These are phyloP conservation scores for Drosophila mauritiana DNA, from an alignment of 1,140 invertebrate species.

Conservation along the genomic window DNA sequence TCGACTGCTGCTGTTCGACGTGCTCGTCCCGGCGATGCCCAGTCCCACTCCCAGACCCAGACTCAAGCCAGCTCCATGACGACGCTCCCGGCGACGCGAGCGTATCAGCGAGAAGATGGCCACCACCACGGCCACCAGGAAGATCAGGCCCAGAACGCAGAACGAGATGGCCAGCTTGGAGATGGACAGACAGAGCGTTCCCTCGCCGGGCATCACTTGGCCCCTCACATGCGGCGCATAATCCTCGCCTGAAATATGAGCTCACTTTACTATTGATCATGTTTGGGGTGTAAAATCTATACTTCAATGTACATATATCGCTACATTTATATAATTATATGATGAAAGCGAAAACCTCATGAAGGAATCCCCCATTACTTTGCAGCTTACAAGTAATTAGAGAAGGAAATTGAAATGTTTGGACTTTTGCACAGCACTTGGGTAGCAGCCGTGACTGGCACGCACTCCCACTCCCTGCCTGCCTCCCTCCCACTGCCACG, in stretches of 20 bases:
- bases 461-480: background rate
- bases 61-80: conserved; percentile 33
- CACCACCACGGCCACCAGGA: conserved; percentile 88
- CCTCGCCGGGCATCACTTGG: conserved; percentile 58
- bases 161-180: conserved; percentile 90
- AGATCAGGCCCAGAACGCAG: conserved; percentile 88
- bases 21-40: conserved; percentile 49
- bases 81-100: conserved; percentile 84
- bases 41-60: conserved; percentile 34
- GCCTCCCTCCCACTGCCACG: background rate
- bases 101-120: conserved; percentile 88
- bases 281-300: too few relatives aligned
- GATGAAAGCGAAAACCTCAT: too few relatives aligned
- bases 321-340: too few relatives aligned
- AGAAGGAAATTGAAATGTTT: background rate
- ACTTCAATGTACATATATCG: too few relatives aligned
- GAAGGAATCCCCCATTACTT: too few relatives aligned
- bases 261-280: background rate
- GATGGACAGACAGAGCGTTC: conserved; percentile 88
- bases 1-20: conserved; percentile 70
- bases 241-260: conserved; percentile 67
- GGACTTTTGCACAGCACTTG: too few relatives aligned
- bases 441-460: conserved; percentile 15
- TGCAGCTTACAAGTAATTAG: background rate
- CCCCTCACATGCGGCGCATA: conserved; percentile 66